A percentile compares a stretch with the other conserved stretches of the same genome.
These are phyloP conservation scores for Planococcus citri DNA, from an alignment of 1,140 invertebrate species.

Conservation along the genomic window DNA sequence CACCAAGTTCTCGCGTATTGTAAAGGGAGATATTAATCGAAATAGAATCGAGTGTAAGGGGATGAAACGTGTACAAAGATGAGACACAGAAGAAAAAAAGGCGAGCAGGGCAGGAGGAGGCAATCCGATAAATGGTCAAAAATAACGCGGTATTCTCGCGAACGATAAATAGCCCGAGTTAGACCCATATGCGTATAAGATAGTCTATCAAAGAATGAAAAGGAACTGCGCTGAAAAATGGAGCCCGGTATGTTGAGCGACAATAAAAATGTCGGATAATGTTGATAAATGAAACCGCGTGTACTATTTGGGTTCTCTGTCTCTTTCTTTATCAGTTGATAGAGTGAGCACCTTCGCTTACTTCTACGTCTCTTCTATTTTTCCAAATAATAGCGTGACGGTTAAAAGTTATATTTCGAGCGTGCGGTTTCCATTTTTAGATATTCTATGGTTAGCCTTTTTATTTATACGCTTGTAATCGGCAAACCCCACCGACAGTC, in stretches of 20 bases:
- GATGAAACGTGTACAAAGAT: too few species aligned
- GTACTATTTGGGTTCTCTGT: not conserved
- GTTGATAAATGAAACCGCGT: conserved; percentile 19
- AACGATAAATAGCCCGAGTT: not conserved
- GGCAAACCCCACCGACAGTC: not conserved
- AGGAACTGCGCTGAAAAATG: conserved; percentile 11
- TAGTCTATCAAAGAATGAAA: conserved; percentile 18
- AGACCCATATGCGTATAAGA: conserved; percentile 9
- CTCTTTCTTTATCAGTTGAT: conserved; percentile 14
- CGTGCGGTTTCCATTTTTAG: conserved; percentile 13
- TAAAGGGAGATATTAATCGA: too few species aligned
- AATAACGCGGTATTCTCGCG: not conserved
- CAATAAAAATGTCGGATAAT: conserved; percentile 20
- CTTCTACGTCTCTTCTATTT: not conserved
- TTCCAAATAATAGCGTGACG: conserved; percentile 13
- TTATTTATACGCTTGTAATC: not conserved
- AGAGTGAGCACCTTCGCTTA: not conserved
- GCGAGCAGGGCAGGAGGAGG: too few species aligned
- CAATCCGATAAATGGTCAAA: not conserved
- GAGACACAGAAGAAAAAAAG: too few species aligned
- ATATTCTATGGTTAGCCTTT: not conserved
- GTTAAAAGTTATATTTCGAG: conserved; percentile 20
- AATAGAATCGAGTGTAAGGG: too few species aligned
- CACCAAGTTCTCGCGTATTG: too few species aligned
- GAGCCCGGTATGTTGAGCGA: conserved; percentile 13